phyloP scores from a whole-genome alignment of 2,113 vertebrate species.

The Romanogobio albipinnatus region DNA sequence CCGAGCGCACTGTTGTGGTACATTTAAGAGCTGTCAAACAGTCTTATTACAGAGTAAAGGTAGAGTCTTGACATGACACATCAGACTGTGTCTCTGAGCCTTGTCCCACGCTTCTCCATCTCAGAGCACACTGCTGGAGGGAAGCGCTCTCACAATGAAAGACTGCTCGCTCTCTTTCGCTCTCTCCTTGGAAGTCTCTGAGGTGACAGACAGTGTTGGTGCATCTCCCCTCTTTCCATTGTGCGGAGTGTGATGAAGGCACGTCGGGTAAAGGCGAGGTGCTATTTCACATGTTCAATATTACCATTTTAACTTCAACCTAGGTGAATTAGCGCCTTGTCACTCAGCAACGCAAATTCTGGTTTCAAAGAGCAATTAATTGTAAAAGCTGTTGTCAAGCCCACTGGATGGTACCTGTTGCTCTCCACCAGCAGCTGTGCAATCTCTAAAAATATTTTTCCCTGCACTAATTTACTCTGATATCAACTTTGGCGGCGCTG shows the following conservation, averaged over 20 bases:
- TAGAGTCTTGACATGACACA: constrained; percentile 50
- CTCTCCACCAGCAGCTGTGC: constrained; percentile 81
- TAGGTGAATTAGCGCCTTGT: constrained; percentile 95
- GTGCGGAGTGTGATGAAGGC: constrained; percentile 72
- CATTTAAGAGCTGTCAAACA: constrained; percentile 50
- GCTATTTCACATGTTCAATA: constrained; percentile 81
- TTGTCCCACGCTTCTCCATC: constrained; percentile 47
- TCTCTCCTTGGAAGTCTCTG: constrained; percentile 37
- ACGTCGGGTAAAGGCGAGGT: constrained; percentile 74
- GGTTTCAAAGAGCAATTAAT: constrained; percentile 90
- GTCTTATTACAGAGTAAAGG: constrained; percentile 55
- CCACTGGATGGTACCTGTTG: constrained; percentile 88
- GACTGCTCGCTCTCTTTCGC: constrained; percentile 53
- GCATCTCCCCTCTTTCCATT: constrained; percentile 69
- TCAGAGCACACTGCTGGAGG: constrained; percentile 36
- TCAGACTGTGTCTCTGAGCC: constrained; percentile 38
- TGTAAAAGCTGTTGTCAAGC: constrained; percentile 91
- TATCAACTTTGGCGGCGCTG: constrained; percentile 66
- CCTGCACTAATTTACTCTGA: constrained; percentile 69
- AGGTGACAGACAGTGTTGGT: constrained; percentile 64
- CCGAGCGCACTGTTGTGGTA: constrained; percentile 47
- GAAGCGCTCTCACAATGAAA: constrained; percentile 34
- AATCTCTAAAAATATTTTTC: constrained; percentile 75
- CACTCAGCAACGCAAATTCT: constrained; percentile 87
- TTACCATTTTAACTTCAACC: constrained; percentile 86